Conservation (phyloP, 64 coral and sea anemone genomes). For the Pocillopora damicornis region DNA sequence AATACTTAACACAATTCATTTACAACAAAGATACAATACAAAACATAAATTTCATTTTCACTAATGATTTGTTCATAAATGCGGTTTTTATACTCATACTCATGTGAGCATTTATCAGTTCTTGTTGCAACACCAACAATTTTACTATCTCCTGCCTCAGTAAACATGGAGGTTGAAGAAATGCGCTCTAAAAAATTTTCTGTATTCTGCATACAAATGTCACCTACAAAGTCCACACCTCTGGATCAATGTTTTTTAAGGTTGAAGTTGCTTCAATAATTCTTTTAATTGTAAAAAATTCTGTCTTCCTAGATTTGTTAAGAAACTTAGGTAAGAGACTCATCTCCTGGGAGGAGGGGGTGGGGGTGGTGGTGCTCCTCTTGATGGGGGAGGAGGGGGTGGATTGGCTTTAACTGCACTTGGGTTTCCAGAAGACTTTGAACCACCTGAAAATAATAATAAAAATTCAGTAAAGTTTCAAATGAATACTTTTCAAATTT, state of each 20-base stretch:
- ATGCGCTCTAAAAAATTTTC: background rate
- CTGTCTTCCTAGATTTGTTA: constrained; percentile 22
- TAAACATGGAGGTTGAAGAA: background rate
- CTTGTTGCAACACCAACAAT: background rate
- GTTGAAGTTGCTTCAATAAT: too few species aligned
- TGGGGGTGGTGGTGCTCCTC: constrained; percentile 47
- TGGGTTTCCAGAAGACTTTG: constrained; percentile 22
- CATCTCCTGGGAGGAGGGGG: constrained; percentile 55
- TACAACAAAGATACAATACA: constrained; percentile 20
- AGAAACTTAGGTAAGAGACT: background rate
- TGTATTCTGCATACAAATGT: background rate
- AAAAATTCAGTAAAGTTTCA: background rate
- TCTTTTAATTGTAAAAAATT: constrained; percentile 18
- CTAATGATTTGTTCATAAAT: background rate
- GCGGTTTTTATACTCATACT: too few species aligned
- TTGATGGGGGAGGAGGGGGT: constrained; percentile 47
- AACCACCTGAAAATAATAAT: background rate
- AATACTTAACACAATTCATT: background rate
- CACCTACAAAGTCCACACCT: background rate
- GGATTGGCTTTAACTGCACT: constrained; percentile 4
- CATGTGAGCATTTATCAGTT: background rate
- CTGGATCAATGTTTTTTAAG: background rate
- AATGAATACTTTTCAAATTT: too few species aligned
- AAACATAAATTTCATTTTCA: constrained; percentile 19
- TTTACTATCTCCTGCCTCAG: background rate